Evolutionary conservation across 2,113 vertebrate genomes (phyloP).

Genomic region (Poeciliopsis occidentalis): DNA sequence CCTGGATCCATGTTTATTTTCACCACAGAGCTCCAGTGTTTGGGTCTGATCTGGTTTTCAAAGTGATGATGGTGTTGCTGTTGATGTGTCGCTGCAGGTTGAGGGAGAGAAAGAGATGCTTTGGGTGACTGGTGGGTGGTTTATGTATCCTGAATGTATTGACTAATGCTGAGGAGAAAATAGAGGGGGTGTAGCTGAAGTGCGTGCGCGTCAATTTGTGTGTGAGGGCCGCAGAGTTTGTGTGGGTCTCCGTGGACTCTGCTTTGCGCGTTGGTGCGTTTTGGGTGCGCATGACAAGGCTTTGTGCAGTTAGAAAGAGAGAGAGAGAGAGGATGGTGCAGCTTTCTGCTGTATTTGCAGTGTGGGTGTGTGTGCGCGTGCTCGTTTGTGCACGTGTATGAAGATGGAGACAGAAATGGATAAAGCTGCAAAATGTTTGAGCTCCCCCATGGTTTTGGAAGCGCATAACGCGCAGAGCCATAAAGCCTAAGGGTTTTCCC

Average conservation of each 20-base stretch:
- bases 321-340: constrained; percentile 5
- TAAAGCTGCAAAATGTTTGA: constrained; percentile 27
- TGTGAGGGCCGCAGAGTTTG: constrained; percentile 49
- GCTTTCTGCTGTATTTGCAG: not conserved
- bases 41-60: not conserved
- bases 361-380: not conserved
- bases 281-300: constrained; percentile 18
- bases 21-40: not conserved
- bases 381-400: constrained; percentile 3
- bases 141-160: constrained; percentile 64
- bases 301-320: not conserved
- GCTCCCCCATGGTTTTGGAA: constrained; percentile 7
- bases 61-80: not conserved
- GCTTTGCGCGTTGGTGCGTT: constrained; percentile 22
- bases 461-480: not conserved
- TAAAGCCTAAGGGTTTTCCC: constrained; percentile 21
- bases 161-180: constrained; percentile 61
- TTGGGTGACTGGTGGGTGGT: constrained; percentile 63
- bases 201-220: not conserved
- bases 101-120: constrained; percentile 22
- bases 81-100: constrained; percentile 5
- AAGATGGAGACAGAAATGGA: constrained; percentile 22
- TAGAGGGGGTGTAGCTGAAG: constrained; percentile 49
- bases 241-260: constrained; percentile 36
- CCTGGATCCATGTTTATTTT: not conserved